phyloP scores from a whole-genome alignment of 2,113 vertebrate genomes.

The Campylomormyrus tamandua region DNA sequence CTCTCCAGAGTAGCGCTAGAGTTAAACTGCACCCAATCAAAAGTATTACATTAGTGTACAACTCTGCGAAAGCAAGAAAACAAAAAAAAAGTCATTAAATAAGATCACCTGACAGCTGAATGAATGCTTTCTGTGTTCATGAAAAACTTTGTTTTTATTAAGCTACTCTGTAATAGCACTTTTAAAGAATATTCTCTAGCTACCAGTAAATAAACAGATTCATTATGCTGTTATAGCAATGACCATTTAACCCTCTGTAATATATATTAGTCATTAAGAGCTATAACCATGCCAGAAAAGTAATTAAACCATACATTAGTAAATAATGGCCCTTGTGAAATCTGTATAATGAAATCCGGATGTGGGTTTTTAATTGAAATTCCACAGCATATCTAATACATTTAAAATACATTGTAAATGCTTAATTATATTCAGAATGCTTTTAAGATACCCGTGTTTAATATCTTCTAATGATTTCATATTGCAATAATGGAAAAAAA shows the following conservation, averaged over 20 bases:
- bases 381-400: slow-evolving; percentile 26
- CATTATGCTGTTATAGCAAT: slow-evolving; percentile 61
- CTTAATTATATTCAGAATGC: slow-evolving; percentile 32
- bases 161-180: slow-evolving; percentile 47
- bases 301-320: slow-evolving; percentile 54
- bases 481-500: slow-evolving; percentile 21
- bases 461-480: slow-evolving; percentile 22
- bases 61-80: background rate
- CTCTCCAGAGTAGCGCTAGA: background rate
- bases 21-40: background rate
- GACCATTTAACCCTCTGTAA: slow-evolving; percentile 55
- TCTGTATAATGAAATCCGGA: slow-evolving; percentile 26
- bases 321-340: slow-evolving; percentile 26
- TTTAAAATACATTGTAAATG: slow-evolving; percentile 24
- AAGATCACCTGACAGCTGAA: background rate
- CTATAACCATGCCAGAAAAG: slow-evolving; percentile 50
- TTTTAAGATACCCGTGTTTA: slow-evolving; percentile 26
- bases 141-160: background rate
- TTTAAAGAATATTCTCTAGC: slow-evolving; percentile 48
- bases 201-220: slow-evolving; percentile 55
- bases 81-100: background rate
- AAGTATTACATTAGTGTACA: slow-evolving; percentile 7
- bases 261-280: slow-evolving; percentile 55
- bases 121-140: background rate
- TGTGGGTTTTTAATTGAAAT: slow-evolving; percentile 33